phyloP scores from a whole-genome alignment of 2,113 vertebrate species.

The Seriola rivoliana region DNA sequence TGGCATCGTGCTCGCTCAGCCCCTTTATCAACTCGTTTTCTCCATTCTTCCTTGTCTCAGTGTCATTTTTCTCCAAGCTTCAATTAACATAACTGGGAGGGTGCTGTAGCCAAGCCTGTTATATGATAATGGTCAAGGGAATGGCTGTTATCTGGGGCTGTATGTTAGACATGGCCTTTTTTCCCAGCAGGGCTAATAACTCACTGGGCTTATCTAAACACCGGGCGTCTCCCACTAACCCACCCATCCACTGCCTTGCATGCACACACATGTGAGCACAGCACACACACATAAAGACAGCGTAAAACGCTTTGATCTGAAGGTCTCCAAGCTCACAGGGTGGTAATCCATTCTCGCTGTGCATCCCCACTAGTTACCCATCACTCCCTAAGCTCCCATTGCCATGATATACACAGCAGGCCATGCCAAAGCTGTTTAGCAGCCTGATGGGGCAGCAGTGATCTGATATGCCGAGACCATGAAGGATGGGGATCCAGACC shows the following conservation, averaged over 20 bases:
- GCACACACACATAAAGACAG: slow-evolving; percentile 7
- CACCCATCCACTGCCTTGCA: slow-evolving; percentile 15
- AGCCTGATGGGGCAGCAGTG: slow-evolving; percentile 49
- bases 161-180: slow-evolving; percentile 63
- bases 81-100: slow-evolving; percentile 67
- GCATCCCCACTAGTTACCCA: slow-evolving; percentile 51
- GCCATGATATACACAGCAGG: slow-evolving; percentile 40
- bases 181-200: slow-evolving; percentile 53
- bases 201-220: slow-evolving; percentile 67
- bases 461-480: slow-evolving; percentile 55
- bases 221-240: slow-evolving; percentile 24
- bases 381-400: slow-evolving; percentile 50
- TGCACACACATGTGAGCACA: background rate
- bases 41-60: slow-evolving; percentile 31
- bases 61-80: slow-evolving; percentile 58
- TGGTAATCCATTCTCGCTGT: slow-evolving; percentile 68
- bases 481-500: slow-evolving; percentile 29
- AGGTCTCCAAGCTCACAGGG: slow-evolving; percentile 59
- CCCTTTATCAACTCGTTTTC: slow-evolving; percentile 52
- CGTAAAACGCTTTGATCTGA: slow-evolving; percentile 69
- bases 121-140: slow-evolving; percentile 71
- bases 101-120: slow-evolving; percentile 50
- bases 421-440: slow-evolving; percentile 59
- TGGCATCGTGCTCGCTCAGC: background rate
- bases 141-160: slow-evolving; percentile 54